phyloP scores from a whole-genome alignment of 2,888 invertebrate species.

The Dysmachus trigonus region DNA sequence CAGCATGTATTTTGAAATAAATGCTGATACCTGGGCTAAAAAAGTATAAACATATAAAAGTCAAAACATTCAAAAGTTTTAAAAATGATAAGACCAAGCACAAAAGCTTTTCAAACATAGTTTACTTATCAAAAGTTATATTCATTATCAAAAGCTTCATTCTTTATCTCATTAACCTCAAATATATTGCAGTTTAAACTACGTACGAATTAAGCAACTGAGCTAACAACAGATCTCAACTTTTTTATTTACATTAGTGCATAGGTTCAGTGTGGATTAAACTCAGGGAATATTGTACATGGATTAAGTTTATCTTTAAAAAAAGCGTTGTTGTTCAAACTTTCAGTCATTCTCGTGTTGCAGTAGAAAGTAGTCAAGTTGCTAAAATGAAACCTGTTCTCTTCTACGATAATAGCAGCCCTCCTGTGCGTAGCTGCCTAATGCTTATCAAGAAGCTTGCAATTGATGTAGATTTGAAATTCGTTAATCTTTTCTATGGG shows the following conservation, averaged over 20 bases:
- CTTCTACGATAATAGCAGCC: conserved; percentile 62
- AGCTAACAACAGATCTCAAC: no score
- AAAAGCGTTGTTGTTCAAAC: neutral
- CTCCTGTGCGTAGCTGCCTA: conserved; percentile 64
- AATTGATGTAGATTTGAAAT: conserved; percentile 63
- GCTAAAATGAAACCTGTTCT: conserved; percentile 53
- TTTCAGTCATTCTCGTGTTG: neutral
- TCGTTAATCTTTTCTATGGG: conserved; percentile 62
- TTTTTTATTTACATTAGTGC: neutral
- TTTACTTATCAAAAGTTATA: neutral
- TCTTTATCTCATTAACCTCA: no score
- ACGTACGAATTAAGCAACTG: no score
- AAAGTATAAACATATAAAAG: no score
- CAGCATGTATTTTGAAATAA: no score
- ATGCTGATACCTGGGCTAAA: no score
- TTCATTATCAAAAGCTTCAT: neutral
- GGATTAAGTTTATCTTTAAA: neutral
- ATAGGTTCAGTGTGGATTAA: neutral
- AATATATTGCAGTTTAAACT: no score
- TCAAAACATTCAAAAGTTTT: no score
- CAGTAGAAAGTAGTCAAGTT: neutral
- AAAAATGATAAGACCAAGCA: neutral
- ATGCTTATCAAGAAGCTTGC: conserved; percentile 63
- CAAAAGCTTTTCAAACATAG: neutral
- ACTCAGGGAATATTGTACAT: neutral